Evolutionary conservation across 2,888 invertebrate species (phyloP).

Genomic region (Saturnia japonica): DNA sequence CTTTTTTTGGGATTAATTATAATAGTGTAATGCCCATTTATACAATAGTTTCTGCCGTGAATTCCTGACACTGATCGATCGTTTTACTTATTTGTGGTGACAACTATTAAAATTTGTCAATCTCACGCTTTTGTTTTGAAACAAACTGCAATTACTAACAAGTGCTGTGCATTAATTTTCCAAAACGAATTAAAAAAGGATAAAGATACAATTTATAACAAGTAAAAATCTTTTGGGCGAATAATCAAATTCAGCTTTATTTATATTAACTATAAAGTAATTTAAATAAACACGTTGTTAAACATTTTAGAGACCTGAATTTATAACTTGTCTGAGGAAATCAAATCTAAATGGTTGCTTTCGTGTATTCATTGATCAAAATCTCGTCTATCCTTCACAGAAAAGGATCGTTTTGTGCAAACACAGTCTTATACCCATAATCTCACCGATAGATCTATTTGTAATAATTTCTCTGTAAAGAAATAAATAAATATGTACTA

Average conservation of each 20-base stretch:
- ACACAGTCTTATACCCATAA: slow-evolving; percentile 1
- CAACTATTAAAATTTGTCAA: background rate
- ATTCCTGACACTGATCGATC: no score
- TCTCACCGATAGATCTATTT: slow-evolving; percentile 13
- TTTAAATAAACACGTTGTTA: background rate
- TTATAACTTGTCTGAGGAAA: slow-evolving; percentile 10
- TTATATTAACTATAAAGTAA: background rate
- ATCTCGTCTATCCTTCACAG: slow-evolving; percentile 12
- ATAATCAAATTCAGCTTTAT: background rate
- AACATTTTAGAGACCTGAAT: background rate
- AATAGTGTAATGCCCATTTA: no score
- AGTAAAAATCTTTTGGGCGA: background rate
- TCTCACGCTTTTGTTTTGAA: background rate
- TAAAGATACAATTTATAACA: background rate
- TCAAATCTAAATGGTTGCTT: slow-evolving; percentile 12
- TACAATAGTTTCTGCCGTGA: no score
- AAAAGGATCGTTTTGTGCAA: slow-evolving; percentile 14
- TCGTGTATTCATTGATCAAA: slow-evolving; percentile 18
- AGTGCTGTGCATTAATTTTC: background rate
- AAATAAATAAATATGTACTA: background rate
- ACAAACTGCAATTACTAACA: background rate
- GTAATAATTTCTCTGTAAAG: slow-evolving; percentile 1
- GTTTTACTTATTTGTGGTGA: no score
- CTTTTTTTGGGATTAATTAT: no score
- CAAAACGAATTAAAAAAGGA: background rate